Evolutionary conservation across 1,140 invertebrate genomes (phyloP).

Genomic region (Luehdorfia chinensis): DNA sequence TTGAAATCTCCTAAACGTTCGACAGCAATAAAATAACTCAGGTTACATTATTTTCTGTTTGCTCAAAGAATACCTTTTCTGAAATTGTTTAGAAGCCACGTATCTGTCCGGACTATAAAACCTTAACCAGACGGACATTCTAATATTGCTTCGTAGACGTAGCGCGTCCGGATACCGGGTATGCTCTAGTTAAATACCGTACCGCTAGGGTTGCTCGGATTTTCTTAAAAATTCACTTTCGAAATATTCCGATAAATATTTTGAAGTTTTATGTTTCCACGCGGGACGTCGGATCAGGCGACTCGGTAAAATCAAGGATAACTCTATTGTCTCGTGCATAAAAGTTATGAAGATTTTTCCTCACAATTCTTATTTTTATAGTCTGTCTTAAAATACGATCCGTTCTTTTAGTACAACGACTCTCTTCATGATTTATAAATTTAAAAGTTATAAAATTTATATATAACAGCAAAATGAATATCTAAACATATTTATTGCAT

Average conservation of each 20-base stretch:
- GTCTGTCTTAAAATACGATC: too few species aligned
- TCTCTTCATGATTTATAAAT: too few species aligned
- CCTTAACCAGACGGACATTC: constrained; percentile 26
- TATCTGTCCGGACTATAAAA: constrained; percentile 19
- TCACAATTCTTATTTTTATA: too few species aligned
- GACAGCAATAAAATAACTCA: constrained; percentile 10
- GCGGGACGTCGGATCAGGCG: neutral
- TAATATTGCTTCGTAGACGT: constrained; percentile 22
- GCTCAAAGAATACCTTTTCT: constrained; percentile 16
- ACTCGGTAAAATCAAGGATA: neutral
- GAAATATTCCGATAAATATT: constrained; percentile 8
- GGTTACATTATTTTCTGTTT: constrained; percentile 11
- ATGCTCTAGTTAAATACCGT: constrained; percentile 2
- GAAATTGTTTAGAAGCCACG: constrained; percentile 22
- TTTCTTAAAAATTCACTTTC: constrained; percentile 5
- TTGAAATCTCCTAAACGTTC: constrained; percentile 6
- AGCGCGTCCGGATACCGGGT: neutral
- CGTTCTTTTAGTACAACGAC: too few species aligned
- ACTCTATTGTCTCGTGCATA: too few species aligned
- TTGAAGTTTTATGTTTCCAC: neutral
- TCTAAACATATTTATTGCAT: too few species aligned
- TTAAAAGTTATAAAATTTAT: too few species aligned
- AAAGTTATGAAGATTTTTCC: too few species aligned
- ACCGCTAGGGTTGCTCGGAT: neutral
- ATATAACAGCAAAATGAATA: too few species aligned